A percentile compares a stretch with the other conserved stretches of the same genome.
These are phyloP conservation scores for Stomorhina lunata DNA, from an alignment of 2,888 invertebrate genomes.

Conservation along the genomic window DNA sequence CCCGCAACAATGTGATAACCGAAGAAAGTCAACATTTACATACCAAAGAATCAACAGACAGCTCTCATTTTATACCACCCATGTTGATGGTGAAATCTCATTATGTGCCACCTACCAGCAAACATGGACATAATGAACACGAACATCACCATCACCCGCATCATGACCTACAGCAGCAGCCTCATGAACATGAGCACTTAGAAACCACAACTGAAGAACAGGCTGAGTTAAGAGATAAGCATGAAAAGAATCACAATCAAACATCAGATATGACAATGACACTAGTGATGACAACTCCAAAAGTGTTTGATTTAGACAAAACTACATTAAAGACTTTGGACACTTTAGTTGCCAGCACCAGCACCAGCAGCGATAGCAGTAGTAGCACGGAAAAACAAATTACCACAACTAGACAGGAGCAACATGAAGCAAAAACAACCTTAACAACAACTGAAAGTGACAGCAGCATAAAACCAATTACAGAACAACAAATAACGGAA, in stretches of 20 bases:
- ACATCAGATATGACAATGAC: conserved; percentile 31
- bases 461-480: conserved; percentile 53
- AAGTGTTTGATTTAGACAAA: conserved; percentile 11
- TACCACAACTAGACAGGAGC: not conserved
- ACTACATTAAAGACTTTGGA: conserved; percentile 29
- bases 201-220: conserved; percentile 36
- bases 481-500: conserved; percentile 52
- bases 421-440: not conserved
- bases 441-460: conserved; percentile 31
- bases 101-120: conserved; percentile 76
- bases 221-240: conserved; percentile 9
- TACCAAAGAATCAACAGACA: conserved; percentile 76
- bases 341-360: no score
- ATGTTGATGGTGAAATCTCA: conserved; percentile 80
- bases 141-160: conserved; percentile 36
- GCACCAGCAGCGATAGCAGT: no score
- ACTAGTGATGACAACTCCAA: conserved; percentile 21
- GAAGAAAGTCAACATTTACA: conserved; percentile 73
- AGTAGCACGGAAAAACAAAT: conserved; percentile 9
- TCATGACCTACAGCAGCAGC: not conserved
- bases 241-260: not conserved
- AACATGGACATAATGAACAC: conserved; percentile 69
- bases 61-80: conserved; percentile 79
- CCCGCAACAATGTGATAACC: conserved; percentile 62
- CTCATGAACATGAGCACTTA: not conserved